Conservation (phyloP, 2,797 vertebrate genomes). For the Catamblyrhynchus diadema region DNA sequence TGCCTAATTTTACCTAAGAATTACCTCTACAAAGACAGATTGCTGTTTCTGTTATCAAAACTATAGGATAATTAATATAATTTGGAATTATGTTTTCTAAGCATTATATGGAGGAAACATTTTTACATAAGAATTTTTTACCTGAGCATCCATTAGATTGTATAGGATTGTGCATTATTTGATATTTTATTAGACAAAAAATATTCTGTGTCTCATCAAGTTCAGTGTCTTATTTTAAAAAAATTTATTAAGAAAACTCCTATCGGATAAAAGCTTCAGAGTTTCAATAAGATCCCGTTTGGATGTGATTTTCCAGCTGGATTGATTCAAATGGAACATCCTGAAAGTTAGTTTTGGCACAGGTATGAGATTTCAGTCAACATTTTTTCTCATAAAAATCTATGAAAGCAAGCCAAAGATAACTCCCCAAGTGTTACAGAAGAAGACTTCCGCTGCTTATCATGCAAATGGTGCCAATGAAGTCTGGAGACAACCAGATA, state of each 20-base stretch:
- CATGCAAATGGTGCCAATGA: background rate
- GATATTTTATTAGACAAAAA: background rate
- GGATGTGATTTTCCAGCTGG: background rate
- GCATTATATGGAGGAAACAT: background rate
- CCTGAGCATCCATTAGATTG: background rate
- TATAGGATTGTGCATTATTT: background rate
- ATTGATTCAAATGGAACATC: background rate
- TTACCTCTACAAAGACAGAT: background rate
- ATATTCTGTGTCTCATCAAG: background rate
- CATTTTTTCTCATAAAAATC: background rate
- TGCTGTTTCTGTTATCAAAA: background rate
- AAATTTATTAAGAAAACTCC: background rate
- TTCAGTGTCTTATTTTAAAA: background rate
- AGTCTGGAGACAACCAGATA: background rate
- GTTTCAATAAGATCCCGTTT: background rate
- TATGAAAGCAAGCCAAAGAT: conserved; percentile 8
- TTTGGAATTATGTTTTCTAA: background rate
- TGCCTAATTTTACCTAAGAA: background rate
- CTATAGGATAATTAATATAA: background rate
- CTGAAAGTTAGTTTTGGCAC: conserved; percentile 20
- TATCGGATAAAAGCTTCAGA: background rate
- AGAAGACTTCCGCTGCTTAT: background rate
- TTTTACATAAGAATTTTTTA: background rate
- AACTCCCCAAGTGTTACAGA: background rate
- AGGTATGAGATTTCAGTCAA: background rate